Evolutionary conservation across 2,113 vertebrate genomes (phyloP), one percentile per base, ranked within the genome.

Genomic region (Boulengeromyrus knoepffleri): DNA sequence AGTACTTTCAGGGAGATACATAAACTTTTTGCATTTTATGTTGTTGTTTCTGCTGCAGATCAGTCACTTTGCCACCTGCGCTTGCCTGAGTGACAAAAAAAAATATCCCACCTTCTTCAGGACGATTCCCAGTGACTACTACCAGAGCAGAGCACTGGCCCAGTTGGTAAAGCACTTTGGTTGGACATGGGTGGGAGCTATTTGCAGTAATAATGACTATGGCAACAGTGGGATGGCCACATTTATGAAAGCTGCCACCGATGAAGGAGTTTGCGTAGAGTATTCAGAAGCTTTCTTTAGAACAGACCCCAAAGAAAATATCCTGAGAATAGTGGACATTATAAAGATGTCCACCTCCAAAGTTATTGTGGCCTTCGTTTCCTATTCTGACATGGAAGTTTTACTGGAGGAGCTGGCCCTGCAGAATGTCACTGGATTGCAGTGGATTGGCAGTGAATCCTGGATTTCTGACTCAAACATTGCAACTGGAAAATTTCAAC

Each of bases 401-500:
- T 90, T 94, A 87, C n/a, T 94, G 47, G 90, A 80, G 12, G 93
- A 94, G 92, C 24, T 94, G 3, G 90, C 91, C 6, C 46, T 84
- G 12, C 91, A 93, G 77, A 94, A 94, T 45, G 89, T 94, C 21
- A 93, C 91, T 50, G 94, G 93, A 1, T 27, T 92, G n/a, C 93
- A 94, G 90, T 94, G 94, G 94, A 94, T 94, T 80, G 94, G 93
- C 88, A 94, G 94, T 80, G 93, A 94, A 74, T 94, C 93, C 42
- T 94, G 94, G 94, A 93, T 94, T 80, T 94, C 93, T 80, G 92
- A 93, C 50, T 90, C 91, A 52, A 91, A 92, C 70, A 92, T 94
- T 49, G 92, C 92, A 8, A 88, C 90, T 62, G 84, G 88, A 36
- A 91, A 93, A 90, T 92, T 92, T 92, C 91, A 91, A 53, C 87